Base-by-base conservation (phyloP, 1,140 invertebrate species). In the Araneus ventricosus region DNA sequence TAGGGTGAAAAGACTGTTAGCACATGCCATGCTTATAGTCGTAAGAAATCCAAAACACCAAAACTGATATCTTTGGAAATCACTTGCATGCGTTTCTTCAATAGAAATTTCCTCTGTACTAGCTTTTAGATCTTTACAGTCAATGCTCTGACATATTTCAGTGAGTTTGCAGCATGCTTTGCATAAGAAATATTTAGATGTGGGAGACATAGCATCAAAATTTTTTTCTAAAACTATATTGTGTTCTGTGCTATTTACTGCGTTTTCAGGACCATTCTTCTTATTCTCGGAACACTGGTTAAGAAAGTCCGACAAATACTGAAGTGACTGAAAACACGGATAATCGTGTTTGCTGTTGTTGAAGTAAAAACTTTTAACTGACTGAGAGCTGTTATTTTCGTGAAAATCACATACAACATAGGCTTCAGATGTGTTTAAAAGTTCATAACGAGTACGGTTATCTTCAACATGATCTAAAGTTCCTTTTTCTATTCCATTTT, bases 31-130 rank as follows among this genome's bases (percentile, higher is more conserved):
- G 75, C 92, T 91, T 5, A 95, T 61, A 14, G 94, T 88, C 24
- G 89, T 88, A 30, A 95, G 90, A 1, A 93, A 63, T 5, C 94
- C 87, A 90, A 95, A 94, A 10, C 94, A 57, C 94, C 94, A 94
- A 89, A 95, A 95, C 52, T 94, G 93, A 27, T 84, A 39, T 52
- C 27, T 93, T 17, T 57, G 22, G 59, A 84, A 90, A 59, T 89
- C 93, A 24, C 27, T 52, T 17, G 34, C 24, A 5, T 10, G 24
- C n/a, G 52, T 82, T 34, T 52, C 75, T 8, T 34, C 88, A 67
- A 39, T n/a, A 61, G n/a, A 24, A 59, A 59, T 84, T 89, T 75
- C 52, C n/a, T 57, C 87, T 45, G 6, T 79, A 30, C 6, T 37
- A 20, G 10, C 37, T 5, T 34, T 7, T 34, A 67, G 67, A 24